A percentile compares a stretch with the other conserved stretches of the same genome.
These are phyloP conservation scores for Apotomis betuletana DNA, from an alignment of 2,888 invertebrate species.

Conservation along the genomic window DNA sequence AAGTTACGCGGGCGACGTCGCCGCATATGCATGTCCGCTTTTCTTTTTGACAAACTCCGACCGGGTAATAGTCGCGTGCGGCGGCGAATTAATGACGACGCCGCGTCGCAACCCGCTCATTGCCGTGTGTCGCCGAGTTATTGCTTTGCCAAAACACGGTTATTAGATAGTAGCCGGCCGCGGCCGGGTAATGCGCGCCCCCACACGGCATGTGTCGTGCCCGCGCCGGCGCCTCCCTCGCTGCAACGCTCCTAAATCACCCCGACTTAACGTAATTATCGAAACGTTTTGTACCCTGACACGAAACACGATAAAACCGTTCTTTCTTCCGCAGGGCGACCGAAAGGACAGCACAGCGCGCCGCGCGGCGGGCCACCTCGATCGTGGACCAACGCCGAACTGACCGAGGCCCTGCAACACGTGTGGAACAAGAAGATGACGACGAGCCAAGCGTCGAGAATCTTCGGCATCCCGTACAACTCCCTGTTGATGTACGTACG, in stretches of 20 bases:
- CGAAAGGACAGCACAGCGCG: slow-evolving; percentile 95
- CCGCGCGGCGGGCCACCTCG: slow-evolving; percentile 95
- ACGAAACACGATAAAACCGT: slow-evolving; percentile 51
- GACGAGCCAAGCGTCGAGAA: slow-evolving; percentile 94
- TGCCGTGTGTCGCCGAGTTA: slow-evolving; percentile 66
- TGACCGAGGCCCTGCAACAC: slow-evolving; percentile 94
- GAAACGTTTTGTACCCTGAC: slow-evolving; percentile 59
- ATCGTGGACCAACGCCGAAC: slow-evolving; percentile 96
- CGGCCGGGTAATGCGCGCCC: slow-evolving; percentile 68
- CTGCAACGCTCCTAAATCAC: slow-evolving; percentile 73
- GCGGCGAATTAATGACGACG: slow-evolving; percentile 77
- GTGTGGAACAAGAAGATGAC: slow-evolving; percentile 99
- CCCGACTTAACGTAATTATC: slow-evolving; percentile 68
- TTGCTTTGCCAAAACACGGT: slow-evolving; percentile 71
- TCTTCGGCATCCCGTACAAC: slow-evolving; percentile 97
- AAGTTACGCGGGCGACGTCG: slow-evolving; percentile 75
- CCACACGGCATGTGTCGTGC: slow-evolving; percentile 78
- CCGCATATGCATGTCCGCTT: slow-evolving; percentile 74
- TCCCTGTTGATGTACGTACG: slow-evolving; percentile 95
- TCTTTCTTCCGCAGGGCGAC: slow-evolving; percentile 85
- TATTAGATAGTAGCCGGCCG: slow-evolving; percentile 73
- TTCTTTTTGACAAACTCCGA: slow-evolving; percentile 74
- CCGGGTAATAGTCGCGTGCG: slow-evolving; percentile 77
- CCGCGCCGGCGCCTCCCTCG: slow-evolving; percentile 52
- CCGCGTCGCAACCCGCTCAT: slow-evolving; percentile 79